These are phyloP conservation scores for Gerosis bhagava DNA, from an alignment of 2,888 invertebrate genomes.

Conservation along the genomic window DNA sequence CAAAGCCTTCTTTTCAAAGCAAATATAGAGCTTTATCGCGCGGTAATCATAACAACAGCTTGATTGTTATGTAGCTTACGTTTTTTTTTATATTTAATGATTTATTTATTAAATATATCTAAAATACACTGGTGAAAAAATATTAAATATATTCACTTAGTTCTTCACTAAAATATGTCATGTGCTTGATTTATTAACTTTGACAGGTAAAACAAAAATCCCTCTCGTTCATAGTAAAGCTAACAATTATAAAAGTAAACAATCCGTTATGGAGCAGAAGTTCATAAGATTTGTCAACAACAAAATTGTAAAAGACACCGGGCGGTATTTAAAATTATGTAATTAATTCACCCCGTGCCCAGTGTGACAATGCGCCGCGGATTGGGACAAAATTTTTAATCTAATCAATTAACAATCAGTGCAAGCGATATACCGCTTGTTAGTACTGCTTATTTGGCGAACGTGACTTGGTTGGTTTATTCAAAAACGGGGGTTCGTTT, in stretches of 20 bases:
- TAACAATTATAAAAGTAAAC: background rate
- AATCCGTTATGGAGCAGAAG: background rate
- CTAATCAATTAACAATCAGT: constrained; percentile 83
- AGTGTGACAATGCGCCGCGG: constrained; percentile 67
- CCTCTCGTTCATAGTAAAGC: too few species aligned
- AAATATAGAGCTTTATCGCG: too few species aligned
- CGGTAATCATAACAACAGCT: too few species aligned
- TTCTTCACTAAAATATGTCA: too few species aligned
- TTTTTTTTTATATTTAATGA: too few species aligned
- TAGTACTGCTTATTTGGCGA: constrained; percentile 77
- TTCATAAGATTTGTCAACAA: constrained; percentile 53
- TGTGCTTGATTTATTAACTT: too few species aligned
- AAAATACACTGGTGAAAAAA: too few species aligned
- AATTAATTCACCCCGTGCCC: constrained; percentile 60
- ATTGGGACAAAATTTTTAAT: constrained; percentile 79
- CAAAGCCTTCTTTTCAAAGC: too few species aligned
- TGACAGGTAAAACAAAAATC: too few species aligned
- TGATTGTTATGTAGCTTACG: too few species aligned
- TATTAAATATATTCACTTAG: too few species aligned
- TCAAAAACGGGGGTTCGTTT: constrained; percentile 73
- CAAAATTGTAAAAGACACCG: constrained; percentile 74
- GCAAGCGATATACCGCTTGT: constrained; percentile 80
- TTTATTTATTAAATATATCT: too few species aligned
- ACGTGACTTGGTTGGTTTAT: constrained; percentile 73
- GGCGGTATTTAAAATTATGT: constrained; percentile 58